Evolutionary conservation across 2,113 vertebrate species (phyloP).

Genomic region (Hippoglossus stenolepis): DNA sequence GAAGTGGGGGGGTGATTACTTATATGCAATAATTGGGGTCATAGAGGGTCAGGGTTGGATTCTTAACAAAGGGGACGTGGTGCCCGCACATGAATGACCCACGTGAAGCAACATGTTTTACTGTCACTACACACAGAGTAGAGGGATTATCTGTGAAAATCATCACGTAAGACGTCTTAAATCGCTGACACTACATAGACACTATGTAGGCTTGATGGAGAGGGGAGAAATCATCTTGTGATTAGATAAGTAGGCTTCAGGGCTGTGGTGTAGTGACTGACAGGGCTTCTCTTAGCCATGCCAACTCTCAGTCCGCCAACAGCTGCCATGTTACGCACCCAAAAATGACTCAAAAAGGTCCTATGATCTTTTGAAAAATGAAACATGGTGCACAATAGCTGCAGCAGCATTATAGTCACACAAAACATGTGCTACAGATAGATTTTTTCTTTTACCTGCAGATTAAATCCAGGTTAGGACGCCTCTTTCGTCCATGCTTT

Average conservation of each 20-base stretch:
- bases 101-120: slow-evolving; percentile 25
- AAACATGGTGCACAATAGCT: too few species aligned
- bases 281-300: neutral
- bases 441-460: neutral
- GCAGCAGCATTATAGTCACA: too few species aligned
- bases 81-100: slow-evolving; percentile 48
- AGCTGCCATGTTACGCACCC: too few species aligned
- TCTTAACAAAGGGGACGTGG: slow-evolving; percentile 55
- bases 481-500: neutral
- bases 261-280: neutral
- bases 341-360: too few species aligned
- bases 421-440: too few species aligned
- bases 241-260: neutral
- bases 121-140: neutral
- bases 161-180: neutral
- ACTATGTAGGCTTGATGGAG: too few species aligned
- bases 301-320: too few species aligned
- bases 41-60: slow-evolving; percentile 38
- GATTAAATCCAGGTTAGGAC: slow-evolving; percentile 6
- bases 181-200: neutral
- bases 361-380: too few species aligned
- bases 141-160: neutral
- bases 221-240: neutral
- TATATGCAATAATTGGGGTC: slow-evolving; percentile 61
- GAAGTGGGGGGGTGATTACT: neutral